Percentiles rank a stretch among this genome's conserved stretches.
These are phyloP conservation scores for Leucania comma DNA, from an alignment of 2,888 invertebrate species.

Conservation along the genomic window DNA sequence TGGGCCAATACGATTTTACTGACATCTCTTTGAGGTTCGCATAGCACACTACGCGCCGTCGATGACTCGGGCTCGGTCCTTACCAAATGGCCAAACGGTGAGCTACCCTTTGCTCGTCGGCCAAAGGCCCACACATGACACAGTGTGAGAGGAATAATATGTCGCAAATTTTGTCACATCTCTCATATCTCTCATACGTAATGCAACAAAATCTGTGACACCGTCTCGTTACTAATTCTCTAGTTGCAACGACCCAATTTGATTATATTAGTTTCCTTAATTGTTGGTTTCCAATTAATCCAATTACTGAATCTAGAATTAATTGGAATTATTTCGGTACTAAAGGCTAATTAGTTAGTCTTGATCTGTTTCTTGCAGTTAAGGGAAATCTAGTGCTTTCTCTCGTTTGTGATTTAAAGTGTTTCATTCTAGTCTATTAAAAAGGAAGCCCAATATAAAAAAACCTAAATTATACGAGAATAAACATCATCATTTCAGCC, in stretches of 20 bases:
- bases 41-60: not conserved
- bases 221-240: not conserved
- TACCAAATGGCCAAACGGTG: too few relatives aligned
- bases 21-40: not conserved
- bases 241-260: not conserved
- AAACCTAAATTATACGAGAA: not conserved
- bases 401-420: not conserved
- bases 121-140: too few relatives aligned
- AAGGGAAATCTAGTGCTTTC: not conserved
- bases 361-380: constrained; percentile 7
- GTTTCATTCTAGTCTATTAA: too few relatives aligned
- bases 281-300: constrained; percentile 22
- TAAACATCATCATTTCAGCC: too few relatives aligned
- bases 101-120: too few relatives aligned
- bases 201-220: not conserved
- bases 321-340: constrained; percentile 15
- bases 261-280: constrained; percentile 20
- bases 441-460: not conserved
- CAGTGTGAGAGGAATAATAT: not conserved
- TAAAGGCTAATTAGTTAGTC: constrained; percentile 12
- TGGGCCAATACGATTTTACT: not conserved
- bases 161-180: not conserved
- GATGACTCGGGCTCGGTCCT: too few relatives aligned
- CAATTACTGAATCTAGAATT: constrained; percentile 25
- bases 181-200: not conserved